Conservation (phyloP, 2,113 vertebrate species). For the Peromyscus leucopus region DNA sequence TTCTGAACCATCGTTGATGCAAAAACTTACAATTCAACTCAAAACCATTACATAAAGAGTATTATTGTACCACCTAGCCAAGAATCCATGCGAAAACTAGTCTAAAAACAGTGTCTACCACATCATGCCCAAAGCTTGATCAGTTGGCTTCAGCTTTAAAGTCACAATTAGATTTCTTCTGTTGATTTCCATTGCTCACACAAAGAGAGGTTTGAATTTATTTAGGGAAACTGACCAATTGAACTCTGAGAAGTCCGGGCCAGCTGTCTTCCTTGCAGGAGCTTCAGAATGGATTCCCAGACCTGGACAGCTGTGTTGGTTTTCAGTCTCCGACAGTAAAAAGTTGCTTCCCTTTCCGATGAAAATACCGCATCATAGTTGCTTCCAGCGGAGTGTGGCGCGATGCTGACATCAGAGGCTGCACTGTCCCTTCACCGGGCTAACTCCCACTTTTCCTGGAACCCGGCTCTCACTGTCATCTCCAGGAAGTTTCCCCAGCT, state of each 20-base stretch:
- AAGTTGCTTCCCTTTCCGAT: background rate
- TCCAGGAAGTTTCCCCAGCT: background rate
- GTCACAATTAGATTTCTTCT: background rate
- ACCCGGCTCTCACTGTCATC: background rate
- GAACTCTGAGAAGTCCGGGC: background rate
- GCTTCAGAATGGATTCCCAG: background rate
- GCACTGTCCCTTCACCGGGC: background rate
- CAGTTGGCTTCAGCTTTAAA: background rate
- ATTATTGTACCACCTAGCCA: background rate
- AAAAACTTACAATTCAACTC: background rate
- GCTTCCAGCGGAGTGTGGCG: background rate
- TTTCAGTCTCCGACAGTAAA: background rate
- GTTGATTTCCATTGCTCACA: background rate
- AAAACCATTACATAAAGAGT: background rate
- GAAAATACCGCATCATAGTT: background rate
- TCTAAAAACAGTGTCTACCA: background rate
- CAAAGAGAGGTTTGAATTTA: background rate
- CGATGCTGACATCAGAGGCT: background rate
- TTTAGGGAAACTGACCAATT: conserved; percentile 5
- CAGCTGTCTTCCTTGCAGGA: background rate
- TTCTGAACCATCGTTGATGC: background rate
- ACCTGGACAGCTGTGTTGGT: background rate
- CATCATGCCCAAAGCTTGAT: background rate
- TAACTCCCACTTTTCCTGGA: background rate
- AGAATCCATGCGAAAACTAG: background rate